A percentile compares a stretch with the other conserved stretches of the same genome.
These are phyloP conservation scores for Oreochromis tanganicae DNA, from an alignment of 2,113 vertebrate species.

Conservation along the genomic window DNA sequence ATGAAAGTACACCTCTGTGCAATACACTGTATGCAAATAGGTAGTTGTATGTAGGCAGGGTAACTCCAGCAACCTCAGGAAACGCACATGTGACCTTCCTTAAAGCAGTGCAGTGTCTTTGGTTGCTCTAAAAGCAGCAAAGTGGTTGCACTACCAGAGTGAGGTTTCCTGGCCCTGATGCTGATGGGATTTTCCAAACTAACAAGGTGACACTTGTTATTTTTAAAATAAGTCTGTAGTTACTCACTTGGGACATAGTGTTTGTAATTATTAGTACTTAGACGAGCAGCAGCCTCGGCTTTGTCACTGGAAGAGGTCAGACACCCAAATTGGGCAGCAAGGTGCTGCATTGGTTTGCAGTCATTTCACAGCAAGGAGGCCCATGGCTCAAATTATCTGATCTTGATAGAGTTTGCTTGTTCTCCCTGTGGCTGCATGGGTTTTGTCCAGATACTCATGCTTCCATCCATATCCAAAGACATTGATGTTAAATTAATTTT, in stretches of 20 bases:
- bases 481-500: not conserved
- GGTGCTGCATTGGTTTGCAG: not conserved
- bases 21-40: not conserved
- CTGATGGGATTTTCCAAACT: not conserved
- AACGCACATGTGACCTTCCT: not conserved
- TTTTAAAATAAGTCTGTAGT: not conserved
- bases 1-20: not conserved
- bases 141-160: not conserved
- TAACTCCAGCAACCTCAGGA: not conserved
- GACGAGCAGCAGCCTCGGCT: not conserved
- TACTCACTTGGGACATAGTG: not conserved
- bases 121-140: not conserved
- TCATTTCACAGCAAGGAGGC: not conserved
- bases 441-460: not conserved
- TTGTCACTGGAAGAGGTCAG: not conserved
- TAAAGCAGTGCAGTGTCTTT: not conserved
- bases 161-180: not conserved
- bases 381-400: not conserved
- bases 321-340: not conserved
- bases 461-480: not conserved
- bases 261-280: not conserved
- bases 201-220: not conserved
- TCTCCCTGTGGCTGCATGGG: not conserved
- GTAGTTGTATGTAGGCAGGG: not conserved
- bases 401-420: not conserved